Conservation (phyloP, 2,888 invertebrate species). For the Ormyrus pomaceus region DNA sequence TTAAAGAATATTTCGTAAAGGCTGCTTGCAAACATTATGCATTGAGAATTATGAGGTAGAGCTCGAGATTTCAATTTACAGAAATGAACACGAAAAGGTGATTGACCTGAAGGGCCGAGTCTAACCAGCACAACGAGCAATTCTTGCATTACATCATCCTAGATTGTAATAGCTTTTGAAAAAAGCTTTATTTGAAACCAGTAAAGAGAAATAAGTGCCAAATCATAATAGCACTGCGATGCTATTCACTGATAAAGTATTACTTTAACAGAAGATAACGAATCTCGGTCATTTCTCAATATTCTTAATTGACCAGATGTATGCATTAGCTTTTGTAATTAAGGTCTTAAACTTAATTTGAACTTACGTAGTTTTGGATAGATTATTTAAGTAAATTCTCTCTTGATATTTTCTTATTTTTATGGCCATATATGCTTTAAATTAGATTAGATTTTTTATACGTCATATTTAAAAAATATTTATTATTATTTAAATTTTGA, state of each 20-base stretch:
- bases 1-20: slow-evolving; percentile 2
- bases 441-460: too few relatives aligned
- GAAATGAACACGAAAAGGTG: slow-evolving; percentile 71
- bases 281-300: slow-evolving; percentile 31
- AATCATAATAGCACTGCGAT: slow-evolving; percentile 19
- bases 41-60: slow-evolving; percentile 60
- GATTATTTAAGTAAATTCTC: background rate
- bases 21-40: slow-evolving; percentile 35
- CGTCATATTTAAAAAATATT: too few relatives aligned
- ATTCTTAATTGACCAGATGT: slow-evolving; percentile 10
- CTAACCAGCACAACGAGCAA: slow-evolving; percentile 61
- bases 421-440: background rate
- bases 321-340: slow-evolving; percentile 1
- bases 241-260: slow-evolving; percentile 42
- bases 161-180: slow-evolving; percentile 23
- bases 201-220: slow-evolving; percentile 32
- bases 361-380: background rate
- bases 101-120: slow-evolving; percentile 71
- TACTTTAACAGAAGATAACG: slow-evolving; percentile 9
- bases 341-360: background rate
- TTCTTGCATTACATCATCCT: slow-evolving; percentile 46
- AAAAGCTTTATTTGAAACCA: slow-evolving; percentile 39
- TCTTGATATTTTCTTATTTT: slow-evolving; percentile 3
- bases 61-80: slow-evolving; percentile 71
- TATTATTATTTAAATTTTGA: too few relatives aligned